A percentile compares a stretch with the other conserved stretches of the same genome.
Evolutionary conservation across 1,140 invertebrate species (phyloP).

Genomic region (Hyphantria cunea): DNA sequence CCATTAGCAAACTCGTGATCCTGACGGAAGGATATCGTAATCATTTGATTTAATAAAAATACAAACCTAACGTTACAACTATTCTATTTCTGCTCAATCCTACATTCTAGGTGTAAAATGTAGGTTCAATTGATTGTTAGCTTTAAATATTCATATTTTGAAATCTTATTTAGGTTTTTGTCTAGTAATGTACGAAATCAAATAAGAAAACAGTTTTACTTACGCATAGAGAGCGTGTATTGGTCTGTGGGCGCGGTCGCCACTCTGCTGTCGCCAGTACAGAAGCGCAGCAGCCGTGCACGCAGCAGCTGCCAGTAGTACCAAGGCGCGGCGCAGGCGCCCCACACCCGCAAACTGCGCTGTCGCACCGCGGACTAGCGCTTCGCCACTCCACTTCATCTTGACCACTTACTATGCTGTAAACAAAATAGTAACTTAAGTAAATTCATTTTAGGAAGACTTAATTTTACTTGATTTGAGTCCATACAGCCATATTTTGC

Average conservation of each 20-base stretch:
- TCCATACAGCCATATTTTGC: too few relatives aligned
- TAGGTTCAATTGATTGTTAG: too few relatives aligned
- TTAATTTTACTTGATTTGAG: too few relatives aligned
- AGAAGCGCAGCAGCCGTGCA: conserved; percentile 69
- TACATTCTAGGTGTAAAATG: too few relatives aligned
- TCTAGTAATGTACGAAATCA: too few relatives aligned
- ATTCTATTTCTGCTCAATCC: too few relatives aligned
- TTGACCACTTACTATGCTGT: conserved; percentile 23
- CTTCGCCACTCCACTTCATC: conserved; percentile 66
- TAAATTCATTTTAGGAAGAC: not conserved
- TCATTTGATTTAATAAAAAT: too few relatives aligned
- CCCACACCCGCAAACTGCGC: conserved; percentile 59
- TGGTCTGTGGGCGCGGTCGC: conserved; percentile 53
- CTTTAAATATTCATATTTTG: too few relatives aligned
- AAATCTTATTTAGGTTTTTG: too few relatives aligned
- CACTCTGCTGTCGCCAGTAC: conserved; percentile 72
- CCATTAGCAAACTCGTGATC: too few relatives aligned
- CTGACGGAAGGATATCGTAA: too few relatives aligned
- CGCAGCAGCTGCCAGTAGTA: conserved; percentile 60
- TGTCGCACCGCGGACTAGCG: conserved; percentile 46
- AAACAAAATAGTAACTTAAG: conserved; percentile 4
- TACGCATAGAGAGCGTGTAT: conserved; percentile 59
- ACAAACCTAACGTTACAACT: too few relatives aligned
- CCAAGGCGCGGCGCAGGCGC: conserved; percentile 60
- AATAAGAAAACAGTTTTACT: conserved; percentile 31